These are phyloP conservation scores for Typhlichthys subterraneus DNA, from an alignment of 2,797 vertebrate species.

Conservation along the genomic window DNA sequence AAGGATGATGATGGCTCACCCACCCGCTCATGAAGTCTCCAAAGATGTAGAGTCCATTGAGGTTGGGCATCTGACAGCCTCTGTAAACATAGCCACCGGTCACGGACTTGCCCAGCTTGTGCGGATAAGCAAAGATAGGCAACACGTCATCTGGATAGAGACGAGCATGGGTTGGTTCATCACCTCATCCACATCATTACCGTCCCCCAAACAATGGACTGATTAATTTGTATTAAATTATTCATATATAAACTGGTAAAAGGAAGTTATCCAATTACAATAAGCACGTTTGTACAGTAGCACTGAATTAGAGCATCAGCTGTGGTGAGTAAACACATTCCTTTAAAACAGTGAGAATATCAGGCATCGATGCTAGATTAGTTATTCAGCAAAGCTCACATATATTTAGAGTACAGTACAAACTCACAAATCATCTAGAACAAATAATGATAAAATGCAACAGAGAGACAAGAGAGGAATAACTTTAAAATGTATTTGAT, in stretches of 20 bases:
- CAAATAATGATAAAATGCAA: no score
- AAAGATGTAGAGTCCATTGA: constrained; percentile 84
- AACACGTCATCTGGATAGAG: constrained; percentile 76
- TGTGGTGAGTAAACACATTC: no score
- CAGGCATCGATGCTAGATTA: no score
- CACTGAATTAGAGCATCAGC: no score
- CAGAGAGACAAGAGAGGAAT: no score
- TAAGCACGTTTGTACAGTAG: no score
- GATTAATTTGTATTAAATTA: no score
- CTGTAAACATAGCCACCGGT: constrained; percentile 86
- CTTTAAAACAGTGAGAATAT: no score
- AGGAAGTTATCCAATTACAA: no score
- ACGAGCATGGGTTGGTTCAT: constrained; percentile 14
- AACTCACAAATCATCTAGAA: background rate
- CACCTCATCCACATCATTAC: background rate
- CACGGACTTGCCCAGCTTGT: constrained; percentile 83
- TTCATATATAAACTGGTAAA: no score
- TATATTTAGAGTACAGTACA: background rate
- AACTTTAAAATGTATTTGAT: no score
- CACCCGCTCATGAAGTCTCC: constrained; percentile 89
- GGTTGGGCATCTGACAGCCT: constrained; percentile 86
- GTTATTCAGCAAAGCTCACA: no score
- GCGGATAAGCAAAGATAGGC: constrained; percentile 85
- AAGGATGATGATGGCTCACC: constrained; percentile 25
- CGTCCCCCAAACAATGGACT: background rate